phyloP scores from a whole-genome alignment of 23 tunicate genomes.

The Ascidia mentula region DNA sequence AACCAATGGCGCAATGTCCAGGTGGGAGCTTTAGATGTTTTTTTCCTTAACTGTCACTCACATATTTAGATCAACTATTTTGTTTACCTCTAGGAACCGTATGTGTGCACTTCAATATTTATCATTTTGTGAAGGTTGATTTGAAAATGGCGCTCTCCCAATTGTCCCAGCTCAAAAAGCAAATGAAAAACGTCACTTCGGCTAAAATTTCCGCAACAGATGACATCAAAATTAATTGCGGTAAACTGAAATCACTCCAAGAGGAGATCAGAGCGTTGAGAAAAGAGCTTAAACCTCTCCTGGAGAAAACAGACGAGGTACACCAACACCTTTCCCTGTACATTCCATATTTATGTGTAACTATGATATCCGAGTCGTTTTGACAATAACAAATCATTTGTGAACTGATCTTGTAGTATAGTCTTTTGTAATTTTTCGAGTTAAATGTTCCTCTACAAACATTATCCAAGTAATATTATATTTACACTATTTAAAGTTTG shows the following conservation, averaged over 20 bases:
- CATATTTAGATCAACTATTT: too few species aligned
- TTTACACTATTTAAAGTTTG: slow-evolving; percentile 19
- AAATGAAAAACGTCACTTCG: neutral
- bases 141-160: slow-evolving; percentile 35
- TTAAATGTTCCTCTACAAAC: neutral
- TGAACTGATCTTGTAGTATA: too few species aligned
- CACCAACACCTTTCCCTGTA: too few species aligned
- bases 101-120: neutral
- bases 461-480: neutral
- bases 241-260: neutral
- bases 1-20: slow-evolving; percentile 39
- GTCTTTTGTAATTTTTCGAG: too few species aligned
- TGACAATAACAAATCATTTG: too few species aligned
- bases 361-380: too few species aligned
- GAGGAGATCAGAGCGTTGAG: neutral
- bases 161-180: slow-evolving; percentile 10
- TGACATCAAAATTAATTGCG: neutral
- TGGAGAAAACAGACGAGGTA: neutral
- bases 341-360: too few species aligned
- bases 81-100: too few species aligned
- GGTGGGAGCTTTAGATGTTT: too few species aligned
- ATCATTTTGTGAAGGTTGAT: slow-evolving; percentile 38
- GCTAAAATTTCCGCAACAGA: neutral
- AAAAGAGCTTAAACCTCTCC: neutral
- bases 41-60: too few species aligned